These are phyloP conservation scores for Podilymbus podiceps DNA, from an alignment of 2,113 vertebrate genomes.

Conservation along the genomic window DNA sequence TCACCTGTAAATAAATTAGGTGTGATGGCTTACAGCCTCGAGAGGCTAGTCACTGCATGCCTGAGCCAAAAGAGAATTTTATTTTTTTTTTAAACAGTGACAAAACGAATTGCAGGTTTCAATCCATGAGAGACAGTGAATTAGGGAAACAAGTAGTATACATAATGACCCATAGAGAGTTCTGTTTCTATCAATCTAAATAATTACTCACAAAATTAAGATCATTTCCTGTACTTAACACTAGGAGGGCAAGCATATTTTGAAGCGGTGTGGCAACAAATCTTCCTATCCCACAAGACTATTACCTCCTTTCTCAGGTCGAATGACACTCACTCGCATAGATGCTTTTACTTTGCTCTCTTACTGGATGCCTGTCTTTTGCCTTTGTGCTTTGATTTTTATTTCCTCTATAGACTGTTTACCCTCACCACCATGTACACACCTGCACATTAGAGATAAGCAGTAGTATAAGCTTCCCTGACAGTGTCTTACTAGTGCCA, in stretches of 20 bases:
- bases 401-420: background rate
- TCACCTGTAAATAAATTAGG: constrained; percentile 26
- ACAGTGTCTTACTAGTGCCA: background rate
- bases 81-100: background rate
- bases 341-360: background rate
- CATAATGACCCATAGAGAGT: background rate
- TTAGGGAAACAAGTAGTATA: background rate
- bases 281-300: background rate
- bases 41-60: background rate
- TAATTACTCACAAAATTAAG: background rate
- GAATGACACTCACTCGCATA: background rate
- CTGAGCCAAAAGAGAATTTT: background rate
- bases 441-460: background rate
- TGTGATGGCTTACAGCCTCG: background rate
- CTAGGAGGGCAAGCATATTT: background rate
- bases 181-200: background rate
- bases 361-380: background rate
- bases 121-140: background rate
- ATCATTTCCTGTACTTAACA: background rate
- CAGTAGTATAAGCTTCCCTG: background rate
- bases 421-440: background rate
- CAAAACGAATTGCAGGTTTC: background rate
- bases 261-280: background rate
- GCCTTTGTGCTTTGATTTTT: background rate
- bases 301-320: background rate